Base-by-base conservation (phyloP, 2,888 invertebrate species). In the Ophion slaviceki region DNA sequence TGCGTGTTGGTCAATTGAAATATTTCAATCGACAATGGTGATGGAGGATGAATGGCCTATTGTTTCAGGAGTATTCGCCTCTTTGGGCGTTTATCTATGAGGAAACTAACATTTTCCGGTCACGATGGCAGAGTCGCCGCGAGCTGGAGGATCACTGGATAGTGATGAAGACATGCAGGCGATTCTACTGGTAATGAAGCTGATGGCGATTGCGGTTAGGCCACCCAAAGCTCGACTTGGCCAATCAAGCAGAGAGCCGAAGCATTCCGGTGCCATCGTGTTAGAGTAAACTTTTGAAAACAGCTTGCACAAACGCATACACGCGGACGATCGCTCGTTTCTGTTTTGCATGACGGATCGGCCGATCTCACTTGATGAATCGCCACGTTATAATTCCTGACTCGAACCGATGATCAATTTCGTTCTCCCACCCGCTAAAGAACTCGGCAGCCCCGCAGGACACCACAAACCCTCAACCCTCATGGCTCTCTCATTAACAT, bases 391-490 rank as follows among this genome's bases (percentile, higher is more conserved):
- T 92, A 91, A 93, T 92, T 92, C 91, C 89, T 91, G 93, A 91
- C 93, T 92, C 90, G 92, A 90, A 92, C 92, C 90, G 92, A 92
- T 93, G 93, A 93, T 92, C 92, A 93, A 93, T 93, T 92, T 90
- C 91, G 88, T 87, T 71, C 66, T 82, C 75, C 81, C 83, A 74
- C 76, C 66, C 59, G 72, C 59, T 74, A 36, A 40, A 81, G 66
- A 75, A 75, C 75, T 75, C 75, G 10, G 36, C 78, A 81, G 83
- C 85, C 82, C 86, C 53, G 79, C 76, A 82, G 84, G 81, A 81
- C 71, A 76, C 82, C 81, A n/a, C 66, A 66, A 81, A 80, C 45
- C 79, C 82, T 68, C 88, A 84, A 86, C 89, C 88, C 88, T 70
- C 84, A 28, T 75, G 84, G 64, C 77, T 78, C 66, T 74, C 71